Evolutionary conservation across 2,797 vertebrate genomes (phyloP).

Genomic region (Micrastur ruficollis): DNA sequence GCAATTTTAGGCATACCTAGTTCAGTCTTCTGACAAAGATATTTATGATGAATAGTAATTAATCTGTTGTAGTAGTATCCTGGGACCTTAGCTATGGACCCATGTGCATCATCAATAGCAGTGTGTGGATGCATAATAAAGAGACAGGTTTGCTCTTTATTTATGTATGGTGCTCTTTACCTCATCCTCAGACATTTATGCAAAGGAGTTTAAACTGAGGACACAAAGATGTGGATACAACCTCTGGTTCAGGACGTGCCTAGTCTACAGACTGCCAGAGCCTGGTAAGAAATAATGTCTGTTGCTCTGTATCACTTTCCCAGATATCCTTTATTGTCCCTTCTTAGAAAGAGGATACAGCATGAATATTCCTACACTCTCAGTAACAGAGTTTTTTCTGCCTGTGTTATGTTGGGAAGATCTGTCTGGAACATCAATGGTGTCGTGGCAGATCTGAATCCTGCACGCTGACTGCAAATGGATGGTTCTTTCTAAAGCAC

Average conservation of each 20-base stretch:
- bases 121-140: slow-evolving; percentile 15
- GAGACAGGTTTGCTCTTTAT: slow-evolving; percentile 1
- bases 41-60: slow-evolving; percentile 20
- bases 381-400: not conserved
- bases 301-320: not conserved
- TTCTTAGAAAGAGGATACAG: not conserved
- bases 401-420: not conserved
- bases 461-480: not conserved
- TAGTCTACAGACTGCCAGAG: not conserved
- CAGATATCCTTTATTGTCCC: not conserved
- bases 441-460: not conserved
- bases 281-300: not conserved
- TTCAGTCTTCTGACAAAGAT: slow-evolving; percentile 21
- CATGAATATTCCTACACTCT: not conserved
- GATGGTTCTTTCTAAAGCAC: not conserved
- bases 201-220: not conserved
- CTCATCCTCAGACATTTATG: not conserved
- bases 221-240: not conserved
- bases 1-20: not conserved
- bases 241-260: not conserved
- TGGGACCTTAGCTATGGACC: not conserved
- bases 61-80: not conserved
- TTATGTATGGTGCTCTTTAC: not conserved
- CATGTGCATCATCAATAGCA: not conserved
- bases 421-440: not conserved